Base-by-base conservation (phyloP, 2,888 invertebrate species). In the Andricus quercusramuli region DNA sequence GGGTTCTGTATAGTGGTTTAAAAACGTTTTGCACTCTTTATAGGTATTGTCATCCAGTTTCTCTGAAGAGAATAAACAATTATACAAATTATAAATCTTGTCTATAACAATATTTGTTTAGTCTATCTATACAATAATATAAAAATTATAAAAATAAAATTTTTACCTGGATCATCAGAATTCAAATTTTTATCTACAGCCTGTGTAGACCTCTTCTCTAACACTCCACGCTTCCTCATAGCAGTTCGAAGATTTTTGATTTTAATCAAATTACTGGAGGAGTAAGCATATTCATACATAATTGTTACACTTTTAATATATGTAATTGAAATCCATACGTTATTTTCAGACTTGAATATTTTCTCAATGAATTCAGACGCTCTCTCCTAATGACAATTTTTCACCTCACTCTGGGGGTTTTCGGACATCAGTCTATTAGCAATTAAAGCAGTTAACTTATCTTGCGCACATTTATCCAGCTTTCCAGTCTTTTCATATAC, bases 261-360 rank as follows among this genome's bases (percentile, higher is more conserved):
- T 3, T 47, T 17, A 25, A 64, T 64, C 9, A 64, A 22, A 29
- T 64, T 59, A 22, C 15, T 22, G 22, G 59, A 22, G 59, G 8
- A 22, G 59, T 22, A 22, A 22, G 59, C 22, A 13, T 62, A 8
- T 62, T 25, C 3, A 62, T 25, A 62, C 25, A 64, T 13, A 64
- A 64, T 29, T 22, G 13, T 1, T 47, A 47, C 47, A 47, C 15
- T 47, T 47, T 15, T 2, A 47, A 47, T 47, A 15, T 47, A 47
- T 17, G 47, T 47, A 47, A 47, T 47, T 47, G 25, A 22, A 15
- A 64, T 64, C 25, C 25, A 59, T 64, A 64, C 62, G 25, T 64
- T 64, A 64, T 64, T 37, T 66, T 79, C 79, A 17, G 41, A 59
- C 17, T 66, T 51, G 17, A 79, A 79, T 9, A 79, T 17, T 67